These are phyloP conservation scores for Cantharis flavilabris DNA, from an alignment of 2,888 invertebrate species.

Conservation along the genomic window DNA sequence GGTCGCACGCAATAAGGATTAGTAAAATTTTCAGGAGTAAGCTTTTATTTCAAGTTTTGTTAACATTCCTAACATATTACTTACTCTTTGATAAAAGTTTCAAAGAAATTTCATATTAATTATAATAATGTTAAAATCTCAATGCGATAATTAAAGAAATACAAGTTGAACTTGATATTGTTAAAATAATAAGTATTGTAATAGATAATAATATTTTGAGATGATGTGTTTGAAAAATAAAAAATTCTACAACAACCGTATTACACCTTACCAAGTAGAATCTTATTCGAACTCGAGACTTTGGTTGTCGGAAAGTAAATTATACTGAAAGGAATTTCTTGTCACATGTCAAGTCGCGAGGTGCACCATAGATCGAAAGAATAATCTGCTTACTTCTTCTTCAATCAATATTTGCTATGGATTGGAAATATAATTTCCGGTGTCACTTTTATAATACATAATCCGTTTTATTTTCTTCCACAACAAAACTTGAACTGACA, in stretches of 20 bases:
- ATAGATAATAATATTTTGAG: background rate
- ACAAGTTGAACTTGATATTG: background rate
- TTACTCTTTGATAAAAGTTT: background rate
- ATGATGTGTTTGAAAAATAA: background rate
- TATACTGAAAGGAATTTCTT: constrained; percentile 52
- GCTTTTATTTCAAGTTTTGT: background rate
- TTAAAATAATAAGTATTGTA: background rate
- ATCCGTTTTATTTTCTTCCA: constrained; percentile 1
- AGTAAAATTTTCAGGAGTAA: background rate
- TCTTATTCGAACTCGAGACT: constrained; percentile 26
- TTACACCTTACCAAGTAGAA: constrained; percentile 25
- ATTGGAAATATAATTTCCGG: constrained; percentile 30
- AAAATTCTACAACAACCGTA: constrained; percentile 24
- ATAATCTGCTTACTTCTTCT: constrained; percentile 41
- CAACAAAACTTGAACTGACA: background rate
- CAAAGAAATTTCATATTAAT: background rate
- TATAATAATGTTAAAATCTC: background rate
- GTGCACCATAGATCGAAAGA: constrained; percentile 40
- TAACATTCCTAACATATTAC: background rate
- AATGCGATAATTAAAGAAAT: background rate
- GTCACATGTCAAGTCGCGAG: constrained; percentile 47
- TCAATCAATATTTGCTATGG: constrained; percentile 37
- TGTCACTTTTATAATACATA: constrained; percentile 24
- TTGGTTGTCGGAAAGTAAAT: constrained; percentile 48
- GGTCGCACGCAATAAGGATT: constrained; percentile 31